Evolutionary conservation across 2,113 vertebrate genomes (phyloP), one percentile per base, ranked within the genome.

Genomic region (Spea bombifrons): DNA sequence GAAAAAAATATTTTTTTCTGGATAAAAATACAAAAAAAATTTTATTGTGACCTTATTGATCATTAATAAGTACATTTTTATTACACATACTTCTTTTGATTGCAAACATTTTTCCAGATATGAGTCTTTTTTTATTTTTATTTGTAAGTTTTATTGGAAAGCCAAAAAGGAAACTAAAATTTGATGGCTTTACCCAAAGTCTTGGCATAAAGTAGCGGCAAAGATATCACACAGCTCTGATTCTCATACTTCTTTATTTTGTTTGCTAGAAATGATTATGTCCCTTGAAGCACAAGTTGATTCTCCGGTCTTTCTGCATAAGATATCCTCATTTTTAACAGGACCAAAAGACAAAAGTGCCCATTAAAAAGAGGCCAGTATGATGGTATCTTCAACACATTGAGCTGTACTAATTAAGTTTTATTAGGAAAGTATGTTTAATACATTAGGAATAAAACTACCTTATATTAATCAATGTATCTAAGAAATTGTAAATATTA

Each of bases 241-340:
- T 9, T 61, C 13, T 64, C 61, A 5, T 64, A 64, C 30, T 64
- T 64, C 5, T 30, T 4, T 64, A 15, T 15, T 64, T 16, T 64
- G 7, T 64, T 64, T 5, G 13, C 17, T 64, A 17, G 61, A 3
- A 64, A 8, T 16, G 61, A 64, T 17, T 64, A 4, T 17, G 61
- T 64, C 61, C 61, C 61, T 64, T 64, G 61, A 64, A 64, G 61
- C 61, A 64, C n/a, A 64, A 16, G 30, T 64, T 64, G 61, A 64
- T 64, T 30, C 17, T 30, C 5, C 6, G 30, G 61, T 30, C 8
- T 64, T 30, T 30, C 61, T 17, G n/a, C 61, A 64, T 7, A 64
- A 7, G 5, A 64, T 9, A 30, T 30, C 2, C 30, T 30, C 61
- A 16, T 64, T 30, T 17, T 17, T 64, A 64, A 5, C 2, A 17